Evolutionary conservation across 1,140 invertebrate species (phyloP).

Genomic region (Hyposmocoma kahamanoa): DNA sequence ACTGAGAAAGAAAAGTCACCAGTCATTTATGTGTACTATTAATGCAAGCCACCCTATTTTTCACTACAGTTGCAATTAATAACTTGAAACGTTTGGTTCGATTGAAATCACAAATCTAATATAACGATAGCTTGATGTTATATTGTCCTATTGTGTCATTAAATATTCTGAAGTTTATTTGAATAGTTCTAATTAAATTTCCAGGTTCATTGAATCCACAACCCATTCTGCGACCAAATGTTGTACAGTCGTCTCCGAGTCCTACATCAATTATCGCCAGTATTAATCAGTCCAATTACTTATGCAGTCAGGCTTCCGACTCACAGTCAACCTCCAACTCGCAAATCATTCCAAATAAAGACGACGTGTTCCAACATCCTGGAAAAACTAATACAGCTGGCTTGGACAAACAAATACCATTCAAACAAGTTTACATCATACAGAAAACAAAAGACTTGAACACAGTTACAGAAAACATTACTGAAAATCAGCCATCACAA

Average conservation of each 20-base stretch:
- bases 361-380: constrained; percentile 31
- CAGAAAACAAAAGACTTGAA: constrained; percentile 26
- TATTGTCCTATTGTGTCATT: too few species aligned
- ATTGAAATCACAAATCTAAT: too few species aligned
- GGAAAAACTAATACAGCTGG: constrained; percentile 13
- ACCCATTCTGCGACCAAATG: constrained; percentile 43
- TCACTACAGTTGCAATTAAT: too few species aligned
- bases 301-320: constrained; percentile 48
- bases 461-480: constrained; percentile 10
- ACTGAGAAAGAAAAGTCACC: too few species aligned
- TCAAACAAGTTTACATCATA: constrained; percentile 49
- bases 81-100: too few species aligned
- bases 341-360: constrained; percentile 19
- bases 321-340: constrained; percentile 4
- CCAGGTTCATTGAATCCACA: constrained; percentile 44
- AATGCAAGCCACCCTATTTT: too few species aligned
- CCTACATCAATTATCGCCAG: constrained; percentile 61
- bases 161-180: too few species aligned
- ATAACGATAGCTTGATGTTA: too few species aligned
- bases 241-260: constrained; percentile 59
- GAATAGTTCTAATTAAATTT: too few species aligned
- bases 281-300: constrained; percentile 64
- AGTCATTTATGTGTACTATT: too few species aligned
- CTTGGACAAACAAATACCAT: constrained; percentile 17
- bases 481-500: too few species aligned